Base-by-base conservation (phyloP, 2,888 invertebrate genomes). In the Endomychus coccineus region DNA sequence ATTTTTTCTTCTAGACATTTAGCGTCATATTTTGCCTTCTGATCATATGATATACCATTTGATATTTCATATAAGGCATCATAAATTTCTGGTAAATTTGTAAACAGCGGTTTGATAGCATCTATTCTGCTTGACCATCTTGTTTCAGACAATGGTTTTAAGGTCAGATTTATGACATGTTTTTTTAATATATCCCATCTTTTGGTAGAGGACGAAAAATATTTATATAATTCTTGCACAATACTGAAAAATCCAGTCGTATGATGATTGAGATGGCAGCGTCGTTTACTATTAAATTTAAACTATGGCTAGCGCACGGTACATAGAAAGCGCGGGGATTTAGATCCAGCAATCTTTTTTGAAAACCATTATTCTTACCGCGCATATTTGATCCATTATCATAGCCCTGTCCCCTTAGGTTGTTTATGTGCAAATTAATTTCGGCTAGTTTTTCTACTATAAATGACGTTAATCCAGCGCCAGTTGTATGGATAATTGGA, bases 271-370 rank as follows among this genome's bases (percentile, higher is more conserved):
- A 24, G 11, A 45, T 44, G 4, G 49, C 50, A 17, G 46, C 47
- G 33, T 52, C 50, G 31, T 47, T 51, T 11, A 54, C 48, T n/a
- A 51, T 40, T 28, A 50, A 44, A 51, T 55, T 54, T 23, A 54
- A 39, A 17, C 42, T 40, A 36, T 54, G 55, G 1, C 34, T 34
- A 30, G 46, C 34, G 31, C 54, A 54, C n/a, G 55, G 53, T 11
- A 52, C 46, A 39, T 32, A 55, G 33, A 52, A 48, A 27, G 51
- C 52, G 7, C 45, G 34, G 6, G 46, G 40, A 40, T 50, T 49
- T 15, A 44, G 3, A 16, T 44, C 39, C 30, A 46, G 22, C 21
- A 50, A 40, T 46, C 36, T 40, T 32, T 41, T 43, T 43, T 48
- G 49, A 3, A 52, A 27, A 5, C 48, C 49, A 32, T 34, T 46